These are phyloP conservation scores for Molothrus ater DNA, from an alignment of 2,797 vertebrate genomes.

Conservation along the genomic window DNA sequence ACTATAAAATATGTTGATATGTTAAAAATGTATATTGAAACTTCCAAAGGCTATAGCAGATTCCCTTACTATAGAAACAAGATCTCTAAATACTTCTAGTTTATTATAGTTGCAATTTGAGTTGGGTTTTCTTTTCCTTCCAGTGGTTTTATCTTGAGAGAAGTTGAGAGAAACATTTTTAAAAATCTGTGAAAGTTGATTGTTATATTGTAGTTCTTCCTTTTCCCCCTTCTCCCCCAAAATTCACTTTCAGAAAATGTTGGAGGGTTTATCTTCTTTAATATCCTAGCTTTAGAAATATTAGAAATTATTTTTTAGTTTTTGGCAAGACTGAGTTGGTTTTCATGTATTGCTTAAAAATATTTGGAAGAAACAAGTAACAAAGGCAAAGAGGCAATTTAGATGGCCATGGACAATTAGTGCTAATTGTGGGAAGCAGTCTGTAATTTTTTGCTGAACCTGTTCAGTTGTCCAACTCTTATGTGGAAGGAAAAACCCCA, in stretches of 20 bases:
- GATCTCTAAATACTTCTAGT: background rate
- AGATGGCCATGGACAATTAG: background rate
- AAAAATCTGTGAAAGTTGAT: background rate
- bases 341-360: background rate
- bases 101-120: background rate
- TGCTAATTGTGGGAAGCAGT: background rate
- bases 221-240: fast-evolving
- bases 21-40: background rate
- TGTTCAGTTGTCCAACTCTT: background rate
- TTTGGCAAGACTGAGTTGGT: background rate
- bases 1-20: background rate
- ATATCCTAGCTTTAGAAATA: background rate
- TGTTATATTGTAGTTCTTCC: background rate
- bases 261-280: background rate
- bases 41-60: background rate
- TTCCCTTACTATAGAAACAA: background rate
- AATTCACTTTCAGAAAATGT: background rate
- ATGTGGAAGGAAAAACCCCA: fast-evolving
- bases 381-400: background rate
- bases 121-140: background rate
- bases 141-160: background rate
- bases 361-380: background rate
- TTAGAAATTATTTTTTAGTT: background rate
- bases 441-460: background rate
- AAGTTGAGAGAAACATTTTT: background rate